phyloP scores from a whole-genome alignment of 2,113 vertebrate species.

The Colinus virginianus region DNA sequence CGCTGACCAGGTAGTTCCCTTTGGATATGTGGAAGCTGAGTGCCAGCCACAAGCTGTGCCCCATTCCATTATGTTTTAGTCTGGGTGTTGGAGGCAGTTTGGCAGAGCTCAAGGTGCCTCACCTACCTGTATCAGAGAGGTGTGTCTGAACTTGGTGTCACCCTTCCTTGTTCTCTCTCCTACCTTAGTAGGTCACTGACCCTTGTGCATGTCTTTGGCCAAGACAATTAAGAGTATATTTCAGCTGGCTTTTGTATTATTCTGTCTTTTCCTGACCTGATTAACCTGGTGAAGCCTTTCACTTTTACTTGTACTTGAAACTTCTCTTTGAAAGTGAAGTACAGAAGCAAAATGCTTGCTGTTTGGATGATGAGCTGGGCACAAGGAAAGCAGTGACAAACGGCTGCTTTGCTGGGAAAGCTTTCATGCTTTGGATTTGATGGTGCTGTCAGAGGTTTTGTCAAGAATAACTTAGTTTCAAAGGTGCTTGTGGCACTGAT shows the following conservation, averaged over 20 bases:
- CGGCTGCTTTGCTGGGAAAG: background rate
- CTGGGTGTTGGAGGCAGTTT: rapidly evolving
- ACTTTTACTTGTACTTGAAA: background rate
- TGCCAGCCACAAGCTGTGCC: background rate
- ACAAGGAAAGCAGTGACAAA: background rate
- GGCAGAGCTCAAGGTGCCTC: background rate
- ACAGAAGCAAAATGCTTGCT: background rate
- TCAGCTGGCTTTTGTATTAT: background rate
- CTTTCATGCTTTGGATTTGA: background rate
- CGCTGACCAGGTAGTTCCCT: rapidly evolving
- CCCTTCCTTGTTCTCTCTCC: background rate
- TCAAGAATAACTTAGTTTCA: background rate
- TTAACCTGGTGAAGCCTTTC: background rate
- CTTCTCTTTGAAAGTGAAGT: background rate
- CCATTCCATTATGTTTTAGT: rapidly evolving
- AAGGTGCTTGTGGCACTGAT: background rate
- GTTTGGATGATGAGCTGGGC: background rate
- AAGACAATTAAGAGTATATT: background rate
- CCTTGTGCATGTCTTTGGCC: background rate
- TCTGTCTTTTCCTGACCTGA: background rate
- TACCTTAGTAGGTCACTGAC: background rate
- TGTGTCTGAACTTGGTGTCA: background rate
- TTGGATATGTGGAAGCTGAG: rapidly evolving
- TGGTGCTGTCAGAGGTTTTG: background rate
- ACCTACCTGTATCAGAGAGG: background rate